Base-by-base conservation (phyloP, 2,888 invertebrate species). In the Melieria picta region DNA sequence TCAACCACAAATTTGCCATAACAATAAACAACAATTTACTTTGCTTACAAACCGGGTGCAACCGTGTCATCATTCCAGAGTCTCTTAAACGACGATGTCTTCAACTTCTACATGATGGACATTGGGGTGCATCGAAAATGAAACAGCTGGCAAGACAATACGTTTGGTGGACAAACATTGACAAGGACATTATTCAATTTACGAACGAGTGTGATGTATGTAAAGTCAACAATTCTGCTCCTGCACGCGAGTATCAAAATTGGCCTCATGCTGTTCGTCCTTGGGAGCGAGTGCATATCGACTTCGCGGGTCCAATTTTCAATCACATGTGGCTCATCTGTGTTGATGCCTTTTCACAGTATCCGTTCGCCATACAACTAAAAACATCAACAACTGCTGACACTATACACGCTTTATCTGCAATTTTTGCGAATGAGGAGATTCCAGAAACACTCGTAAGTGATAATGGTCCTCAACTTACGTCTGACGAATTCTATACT, bases 141-240 rank as follows among this genome's bases (percentile, higher is more conserved):
- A 69, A 69, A 42, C 63, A 63, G 2, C 57, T 70, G 7, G 65
- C 65, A 16, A 45, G 71, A 13, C 71, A 65, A 52, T 45, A 71
- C 45, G 65, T 65, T 4, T 71, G 71, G 70, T 70, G 70, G 70
- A 43, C 50, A 4, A 65, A 70, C 7, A 70, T 70, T 0, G 70
- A 70, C 46, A 50, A 70, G 16, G 65, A 70, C 6, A 65, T 70
- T 6, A 56, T 4, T 5, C 4, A 65, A 43, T 0, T 70, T 4
- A 43, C 52, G n/a, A n/a, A n/a, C n/a, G 5, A 56, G 4, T 61
- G 66, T 45, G 55, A 61, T 45, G 43, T 65, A 6, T 71, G 71
- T 42, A 60, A 71, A 65, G 30, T 13, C 4, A 46, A 4, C 10
- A 46, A 52, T 45, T 10, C 65, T 57, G 57, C 30, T 13, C 57